A percentile compares a stretch with the other conserved stretches of the same genome.
Conservation (phyloP, 2,113 vertebrate genomes). For the Rousettus leschenaultii region DNA sequence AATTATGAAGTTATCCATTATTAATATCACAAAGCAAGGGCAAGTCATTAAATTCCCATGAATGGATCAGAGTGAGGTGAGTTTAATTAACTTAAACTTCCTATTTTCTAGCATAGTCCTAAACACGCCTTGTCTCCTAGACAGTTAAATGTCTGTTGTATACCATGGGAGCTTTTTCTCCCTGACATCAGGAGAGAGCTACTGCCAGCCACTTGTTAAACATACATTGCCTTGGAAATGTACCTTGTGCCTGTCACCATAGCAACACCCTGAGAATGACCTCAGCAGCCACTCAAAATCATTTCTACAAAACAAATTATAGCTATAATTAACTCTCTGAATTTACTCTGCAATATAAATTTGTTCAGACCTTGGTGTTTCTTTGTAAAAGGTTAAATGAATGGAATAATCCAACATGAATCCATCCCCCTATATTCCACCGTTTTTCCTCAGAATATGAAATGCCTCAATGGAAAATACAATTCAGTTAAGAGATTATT, state of each 20-base stretch:
- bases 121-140: not conserved
- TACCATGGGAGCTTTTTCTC: not conserved
- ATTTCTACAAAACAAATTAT: conserved; percentile 71
- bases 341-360: conserved; percentile 65
- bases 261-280: conserved; percentile 73
- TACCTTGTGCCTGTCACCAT: conserved; percentile 63
- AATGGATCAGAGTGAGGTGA: not conserved
- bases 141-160: not conserved
- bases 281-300: conserved; percentile 70
- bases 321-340: conserved; percentile 73
- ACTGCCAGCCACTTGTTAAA: conserved; percentile 51
- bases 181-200: conserved; percentile 48
- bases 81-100: not conserved
- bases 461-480: not conserved
- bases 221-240: conserved; percentile 51
- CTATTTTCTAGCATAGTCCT: not conserved
- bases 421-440: not conserved
- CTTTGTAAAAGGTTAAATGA: conserved; percentile 62
- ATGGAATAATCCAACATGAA: conserved; percentile 45
- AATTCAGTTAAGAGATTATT: conserved; percentile 37
- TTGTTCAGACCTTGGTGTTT: conserved; percentile 47
- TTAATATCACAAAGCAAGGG: not conserved
- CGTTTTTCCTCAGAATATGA: not conserved
- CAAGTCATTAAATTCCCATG: not conserved
- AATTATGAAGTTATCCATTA: not conserved